Base-by-base conservation (phyloP, 2,888 invertebrate species). In the Volucella zonaria region DNA sequence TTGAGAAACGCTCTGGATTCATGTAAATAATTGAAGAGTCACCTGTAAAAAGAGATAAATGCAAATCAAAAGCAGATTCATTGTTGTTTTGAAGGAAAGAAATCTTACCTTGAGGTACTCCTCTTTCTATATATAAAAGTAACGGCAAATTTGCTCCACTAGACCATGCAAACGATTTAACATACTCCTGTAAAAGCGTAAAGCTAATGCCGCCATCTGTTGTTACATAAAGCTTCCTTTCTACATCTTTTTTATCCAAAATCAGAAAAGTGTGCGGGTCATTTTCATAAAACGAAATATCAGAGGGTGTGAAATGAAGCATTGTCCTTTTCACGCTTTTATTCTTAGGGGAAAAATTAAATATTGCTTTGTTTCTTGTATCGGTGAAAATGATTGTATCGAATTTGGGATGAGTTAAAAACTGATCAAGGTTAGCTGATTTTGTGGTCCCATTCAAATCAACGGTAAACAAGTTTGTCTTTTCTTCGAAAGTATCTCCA, bases 311-410 rank as follows among this genome's bases (percentile, higher is more conserved):
- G 92, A 97, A 98, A 47, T 92, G 92, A 71, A 97, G 92, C 82
- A 94, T 92, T 2, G 94, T 92, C 83, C 93, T 93, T 49, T 92
- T 92, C 86, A 97, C 95, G n/a, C 92, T 94, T 52, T 92, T 92
- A 0, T 96, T 96, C 92, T 95, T 95, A 91, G 97, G 94, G 54
- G 92, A 93, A 0, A 97, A 97, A 73, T 95, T 94, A 90, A 95
- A 97, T 42, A 97, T 92, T 87, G 94, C 93, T 89, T 95, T 95
- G 90, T 97, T 95, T 49, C 93, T 93, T 1, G 95, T 93, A 90
- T 98, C 98, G 67, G 96, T 94, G 91, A 98, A 97, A 0, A 97
- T 95, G 91, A 96, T 96, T 92, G 95, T 95, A 87, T 95, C 95
- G 89, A 94, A 95, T 87, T 95, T 95, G 0, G 96, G 96, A 92